These are phyloP conservation scores for Chironomus striatipennis DNA, from an alignment of 1,140 invertebrate species.

Conservation along the genomic window DNA sequence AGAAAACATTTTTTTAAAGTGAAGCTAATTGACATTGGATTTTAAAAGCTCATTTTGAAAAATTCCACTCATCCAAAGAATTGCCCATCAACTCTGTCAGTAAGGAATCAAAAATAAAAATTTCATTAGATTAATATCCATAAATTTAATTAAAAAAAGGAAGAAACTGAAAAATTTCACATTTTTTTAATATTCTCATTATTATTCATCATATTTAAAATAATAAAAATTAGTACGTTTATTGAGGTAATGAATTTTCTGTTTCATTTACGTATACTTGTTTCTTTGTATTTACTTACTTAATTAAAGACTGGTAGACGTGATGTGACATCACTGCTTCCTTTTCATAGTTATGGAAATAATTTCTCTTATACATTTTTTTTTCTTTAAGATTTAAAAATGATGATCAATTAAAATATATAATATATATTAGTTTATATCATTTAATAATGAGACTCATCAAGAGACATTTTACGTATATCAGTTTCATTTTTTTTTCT, in stretches of 20 bases:
- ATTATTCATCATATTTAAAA: not conserved
- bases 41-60: no score
- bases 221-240: constrained; percentile 10
- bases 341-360: not conserved
- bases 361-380: not conserved
- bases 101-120: no score
- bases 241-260: constrained; percentile 8
- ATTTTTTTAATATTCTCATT: no score
- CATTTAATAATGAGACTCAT: constrained; percentile 8
- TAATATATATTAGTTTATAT: not conserved
- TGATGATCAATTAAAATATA: constrained; percentile 9
- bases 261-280: constrained; percentile 13
- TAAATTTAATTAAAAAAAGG: no score
- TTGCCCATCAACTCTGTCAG: no score
- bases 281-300: not conserved
- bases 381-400: not conserved
- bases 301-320: not conserved
- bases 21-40: no score
- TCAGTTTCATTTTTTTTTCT: not conserved
- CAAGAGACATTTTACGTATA: constrained; percentile 22
- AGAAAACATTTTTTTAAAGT: no score
- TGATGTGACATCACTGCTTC: not conserved
- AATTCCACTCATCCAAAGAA: no score
- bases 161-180: no score
- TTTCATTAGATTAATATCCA: no score